Evolutionary conservation across 2,888 invertebrate species (phyloP).

Genomic region (Rhamnusium bicolor): DNA sequence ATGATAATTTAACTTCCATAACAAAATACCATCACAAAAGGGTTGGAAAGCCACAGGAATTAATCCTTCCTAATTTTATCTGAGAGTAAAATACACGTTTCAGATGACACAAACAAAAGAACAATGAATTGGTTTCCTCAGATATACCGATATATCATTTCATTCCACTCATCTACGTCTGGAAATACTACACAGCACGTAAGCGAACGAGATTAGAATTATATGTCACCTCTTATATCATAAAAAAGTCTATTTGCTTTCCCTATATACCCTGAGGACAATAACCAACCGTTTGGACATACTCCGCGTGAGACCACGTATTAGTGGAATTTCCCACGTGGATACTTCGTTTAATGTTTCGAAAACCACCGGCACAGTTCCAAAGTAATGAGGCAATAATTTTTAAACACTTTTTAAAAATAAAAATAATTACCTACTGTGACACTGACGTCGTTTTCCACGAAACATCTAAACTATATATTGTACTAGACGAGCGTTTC

Average conservation of each 20-base stretch:
- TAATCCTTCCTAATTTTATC: background rate
- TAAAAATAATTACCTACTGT: too few relatives aligned
- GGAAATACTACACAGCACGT: background rate
- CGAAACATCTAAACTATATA: too few relatives aligned
- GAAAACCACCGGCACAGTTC: background rate
- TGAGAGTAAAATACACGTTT: background rate
- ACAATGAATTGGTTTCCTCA: background rate
- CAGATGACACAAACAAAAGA: background rate
- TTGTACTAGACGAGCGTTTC: too few relatives aligned
- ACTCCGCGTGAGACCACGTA: background rate
- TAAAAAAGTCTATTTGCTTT: background rate
- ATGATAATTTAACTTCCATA: too few relatives aligned
- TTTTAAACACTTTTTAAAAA: too few relatives aligned
- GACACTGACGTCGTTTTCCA: too few relatives aligned
- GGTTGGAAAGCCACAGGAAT: too few relatives aligned
- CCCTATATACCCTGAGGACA: background rate
- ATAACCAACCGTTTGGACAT: background rate
- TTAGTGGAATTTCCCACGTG: background rate
- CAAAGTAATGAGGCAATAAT: background rate
- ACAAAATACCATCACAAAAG: too few relatives aligned
- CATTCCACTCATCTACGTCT: background rate
- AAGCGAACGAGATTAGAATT: background rate
- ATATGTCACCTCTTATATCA: background rate
- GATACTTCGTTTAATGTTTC: background rate
- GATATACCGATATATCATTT: background rate